Evolutionary conservation across 2,888 invertebrate species (phyloP).

Genomic region (Metallyticus violacea): DNA sequence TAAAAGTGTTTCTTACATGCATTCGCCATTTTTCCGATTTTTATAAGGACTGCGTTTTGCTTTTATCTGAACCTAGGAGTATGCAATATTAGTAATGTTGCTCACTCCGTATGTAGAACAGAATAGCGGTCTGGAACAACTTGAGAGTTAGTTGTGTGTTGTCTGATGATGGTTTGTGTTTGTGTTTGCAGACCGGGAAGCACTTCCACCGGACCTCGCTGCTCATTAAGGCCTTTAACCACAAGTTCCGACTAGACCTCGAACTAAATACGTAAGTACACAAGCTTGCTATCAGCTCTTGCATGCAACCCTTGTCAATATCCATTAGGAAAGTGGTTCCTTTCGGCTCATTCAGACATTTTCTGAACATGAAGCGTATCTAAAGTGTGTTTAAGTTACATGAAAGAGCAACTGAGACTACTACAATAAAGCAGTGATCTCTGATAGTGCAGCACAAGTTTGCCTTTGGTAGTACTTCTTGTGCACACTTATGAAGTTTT

Average conservation of each 20-base stretch:
- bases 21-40: not conserved
- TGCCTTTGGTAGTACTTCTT: too few relatives aligned
- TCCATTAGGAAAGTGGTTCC: not conserved
- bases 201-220: slow-evolving; percentile 93
- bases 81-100: not conserved
- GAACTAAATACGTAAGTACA: slow-evolving; percentile 92
- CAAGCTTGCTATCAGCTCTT: slow-evolving; percentile 12
- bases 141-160: not conserved
- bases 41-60: not conserved
- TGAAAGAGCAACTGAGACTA: too few relatives aligned
- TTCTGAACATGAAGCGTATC: too few relatives aligned
- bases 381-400: too few relatives aligned
- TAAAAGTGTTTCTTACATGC: too few relatives aligned
- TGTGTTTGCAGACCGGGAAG: slow-evolving; percentile 73
- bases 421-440: too few relatives aligned
- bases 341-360: too few relatives aligned
- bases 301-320: not conserved
- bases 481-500: too few relatives aligned
- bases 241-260: slow-evolving; percentile 92
- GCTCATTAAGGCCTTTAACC: slow-evolving; percentile 95
- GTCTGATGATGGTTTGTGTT: slow-evolving; percentile 8
- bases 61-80: not conserved
- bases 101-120: not conserved
- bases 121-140: not conserved
- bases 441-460: too few relatives aligned